phyloP scores from a whole-genome alignment of 2,113 vertebrate species.

The Hydropotes inermis region DNA sequence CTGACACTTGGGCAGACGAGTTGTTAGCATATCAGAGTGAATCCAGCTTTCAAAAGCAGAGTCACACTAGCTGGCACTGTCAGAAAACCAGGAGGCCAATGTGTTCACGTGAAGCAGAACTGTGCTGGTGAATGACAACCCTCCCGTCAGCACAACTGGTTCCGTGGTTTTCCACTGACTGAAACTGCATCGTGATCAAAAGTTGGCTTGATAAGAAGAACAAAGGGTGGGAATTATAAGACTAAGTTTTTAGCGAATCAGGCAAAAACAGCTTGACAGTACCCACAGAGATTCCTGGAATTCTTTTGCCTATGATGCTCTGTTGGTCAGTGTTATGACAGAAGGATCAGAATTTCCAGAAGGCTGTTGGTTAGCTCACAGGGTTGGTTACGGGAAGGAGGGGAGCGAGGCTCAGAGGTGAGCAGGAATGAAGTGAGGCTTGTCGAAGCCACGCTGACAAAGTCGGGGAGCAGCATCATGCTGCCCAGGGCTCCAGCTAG shows the following conservation, averaged over 20 bases:
- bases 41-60: neutral
- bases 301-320: neutral
- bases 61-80: neutral
- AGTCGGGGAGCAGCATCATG: accelerated
- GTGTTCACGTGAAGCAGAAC: neutral
- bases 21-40: neutral
- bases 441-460: neutral
- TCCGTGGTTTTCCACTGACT: neutral
- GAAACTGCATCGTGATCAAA: neutral
- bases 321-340: neutral
- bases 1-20: neutral
- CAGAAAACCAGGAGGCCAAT: neutral
- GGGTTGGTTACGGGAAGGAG: neutral
- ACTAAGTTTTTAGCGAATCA: neutral
- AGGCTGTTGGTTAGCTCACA: neutral
- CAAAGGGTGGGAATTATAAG: neutral
- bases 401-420: neutral
- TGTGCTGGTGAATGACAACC: neutral
- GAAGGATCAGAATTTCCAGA: neutral
- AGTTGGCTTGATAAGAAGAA: neutral
- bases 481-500: too few relatives aligned
- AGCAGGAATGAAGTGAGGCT: neutral
- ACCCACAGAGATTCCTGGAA: neutral
- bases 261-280: neutral
- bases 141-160: neutral